A percentile compares a stretch with the other conserved stretches of the same genome.
Conservation (phyloP, 2,797 vertebrate species). For the Selene dorsalis region DNA sequence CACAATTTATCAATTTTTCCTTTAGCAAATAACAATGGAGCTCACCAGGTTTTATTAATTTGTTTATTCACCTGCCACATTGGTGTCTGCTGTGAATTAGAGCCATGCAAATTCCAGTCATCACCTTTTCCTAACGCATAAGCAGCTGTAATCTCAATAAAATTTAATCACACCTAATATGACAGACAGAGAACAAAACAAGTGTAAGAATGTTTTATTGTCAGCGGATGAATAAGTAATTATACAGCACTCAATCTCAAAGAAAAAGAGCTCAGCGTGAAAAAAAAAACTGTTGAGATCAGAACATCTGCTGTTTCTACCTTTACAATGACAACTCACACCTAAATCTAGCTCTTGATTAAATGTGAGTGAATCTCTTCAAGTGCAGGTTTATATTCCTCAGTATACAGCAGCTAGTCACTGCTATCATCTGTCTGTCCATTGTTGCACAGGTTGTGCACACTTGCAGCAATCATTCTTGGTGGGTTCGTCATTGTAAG, state of each 20-base stretch:
- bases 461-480: too few relatives aligned
- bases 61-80: not conserved
- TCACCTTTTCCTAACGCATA: slow-evolving; percentile 16
- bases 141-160: slow-evolving; percentile 22
- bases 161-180: slow-evolving; percentile 25
- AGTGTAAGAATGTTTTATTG: slow-evolving; percentile 10
- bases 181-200: slow-evolving; percentile 12
- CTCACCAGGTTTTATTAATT: slow-evolving; percentile 4
- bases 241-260: not conserved
- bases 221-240: slow-evolving; percentile 2
- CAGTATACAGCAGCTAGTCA: too few relatives aligned
- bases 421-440: too few relatives aligned
- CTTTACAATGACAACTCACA: not conserved
- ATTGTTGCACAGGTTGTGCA: too few relatives aligned
- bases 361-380: too few relatives aligned
- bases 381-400: too few relatives aligned
- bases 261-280: not conserved
- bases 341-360: not conserved
- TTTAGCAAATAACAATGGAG: slow-evolving; percentile 6
- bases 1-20: slow-evolving; percentile 14
- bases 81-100: slow-evolving; percentile 9
- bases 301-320: not conserved
- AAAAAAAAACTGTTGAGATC: not conserved
- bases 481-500: too few relatives aligned
- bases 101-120: slow-evolving; percentile 17